Percentiles rank a stretch among this genome's conserved stretches.
Evolutionary conservation across 2,113 vertebrate species (phyloP).

Genomic region (Microcebus ravelobensis): DNA sequence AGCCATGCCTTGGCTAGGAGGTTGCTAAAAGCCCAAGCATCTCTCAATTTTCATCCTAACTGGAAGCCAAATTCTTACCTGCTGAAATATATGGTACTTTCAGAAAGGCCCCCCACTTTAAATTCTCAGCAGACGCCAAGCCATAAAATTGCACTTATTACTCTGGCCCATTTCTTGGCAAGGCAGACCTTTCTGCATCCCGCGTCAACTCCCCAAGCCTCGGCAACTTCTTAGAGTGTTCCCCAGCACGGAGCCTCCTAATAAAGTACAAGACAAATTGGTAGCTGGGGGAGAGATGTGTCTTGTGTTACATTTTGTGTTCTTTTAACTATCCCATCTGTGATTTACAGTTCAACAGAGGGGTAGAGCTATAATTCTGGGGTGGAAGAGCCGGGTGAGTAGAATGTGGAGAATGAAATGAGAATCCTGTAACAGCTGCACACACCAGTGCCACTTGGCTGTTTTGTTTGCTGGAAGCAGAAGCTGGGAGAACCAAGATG

Average conservation of each 20-base stretch:
- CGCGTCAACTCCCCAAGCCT: not conserved
- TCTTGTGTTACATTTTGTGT: slow-evolving; percentile 2
- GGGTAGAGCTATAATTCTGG: slow-evolving; percentile 6
- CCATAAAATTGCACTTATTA: slow-evolving; percentile 19
- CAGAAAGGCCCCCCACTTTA: not conserved
- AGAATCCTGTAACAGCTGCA: not conserved
- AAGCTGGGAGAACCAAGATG: not conserved
- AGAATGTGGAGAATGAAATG: not conserved
- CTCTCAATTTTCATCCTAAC: not conserved
- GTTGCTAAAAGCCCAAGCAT: not conserved
- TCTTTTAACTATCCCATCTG: slow-evolving; percentile 28
- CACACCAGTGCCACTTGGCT: not conserved
- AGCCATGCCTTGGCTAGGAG: not conserved
- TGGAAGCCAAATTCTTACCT: slow-evolving; percentile 40
- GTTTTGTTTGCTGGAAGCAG: not conserved
- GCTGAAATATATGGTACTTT: slow-evolving; percentile 49
- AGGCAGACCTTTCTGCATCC: not conserved
- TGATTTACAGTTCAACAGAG: slow-evolving; percentile 62
- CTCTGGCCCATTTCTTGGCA: slow-evolving; percentile 31
- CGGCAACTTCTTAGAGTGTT: not conserved
- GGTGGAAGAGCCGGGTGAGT: not conserved
- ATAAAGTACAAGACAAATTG: slow-evolving; percentile 67
- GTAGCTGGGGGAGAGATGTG: slow-evolving; percentile 5
- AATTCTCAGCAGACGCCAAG: slow-evolving; percentile 30
- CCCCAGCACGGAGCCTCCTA: not conserved